Conservation (phyloP, 37 sponge, comb jelly and placozoan species). For the Hormiphora californensis region DNA sequence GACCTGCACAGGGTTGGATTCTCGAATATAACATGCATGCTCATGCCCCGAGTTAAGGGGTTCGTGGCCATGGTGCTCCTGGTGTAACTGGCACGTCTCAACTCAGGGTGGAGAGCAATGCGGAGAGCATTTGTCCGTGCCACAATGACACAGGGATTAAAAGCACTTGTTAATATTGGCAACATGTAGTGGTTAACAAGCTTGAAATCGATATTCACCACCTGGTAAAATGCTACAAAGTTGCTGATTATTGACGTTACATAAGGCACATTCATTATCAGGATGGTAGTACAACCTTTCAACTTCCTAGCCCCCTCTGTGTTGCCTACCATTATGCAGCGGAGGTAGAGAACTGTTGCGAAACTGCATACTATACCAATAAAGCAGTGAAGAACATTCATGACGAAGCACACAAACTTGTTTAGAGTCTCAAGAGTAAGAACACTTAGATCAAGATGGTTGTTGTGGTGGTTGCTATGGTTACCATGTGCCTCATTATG, state of each 20-base stretch:
- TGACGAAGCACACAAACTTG: conserved; percentile 43
- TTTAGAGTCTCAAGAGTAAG: conserved; percentile 18
- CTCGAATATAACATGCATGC: too few relatives aligned
- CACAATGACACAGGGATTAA: conserved; percentile 50
- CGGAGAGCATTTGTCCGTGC: conserved; percentile 4
- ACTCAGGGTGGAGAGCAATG: too few relatives aligned
- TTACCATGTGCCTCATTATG: neutral
- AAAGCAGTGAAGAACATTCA: conserved; percentile 48
- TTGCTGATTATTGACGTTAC: conserved; percentile 25
- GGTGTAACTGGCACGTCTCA: too few relatives aligned
- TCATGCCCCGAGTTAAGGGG: too few relatives aligned
- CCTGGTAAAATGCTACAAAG: neutral
- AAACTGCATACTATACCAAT: conserved; percentile 35
- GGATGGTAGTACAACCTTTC: conserved; percentile 45
- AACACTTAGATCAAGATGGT: neutral
- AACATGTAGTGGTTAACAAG: conserved; percentile 37
- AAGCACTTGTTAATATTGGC: conserved; percentile 45
- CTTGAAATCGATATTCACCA: neutral
- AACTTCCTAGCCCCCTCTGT: conserved; percentile 9
- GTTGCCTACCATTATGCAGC: neutral
- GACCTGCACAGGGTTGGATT: too few relatives aligned
- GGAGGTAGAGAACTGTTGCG: neutral
- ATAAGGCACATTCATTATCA: conserved; percentile 44
- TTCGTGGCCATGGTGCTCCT: too few relatives aligned
- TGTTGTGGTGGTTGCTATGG: neutral